These are phyloP conservation scores for Numida meleagris DNA, from an alignment of 2,113 vertebrate genomes.

Conservation along the genomic window DNA sequence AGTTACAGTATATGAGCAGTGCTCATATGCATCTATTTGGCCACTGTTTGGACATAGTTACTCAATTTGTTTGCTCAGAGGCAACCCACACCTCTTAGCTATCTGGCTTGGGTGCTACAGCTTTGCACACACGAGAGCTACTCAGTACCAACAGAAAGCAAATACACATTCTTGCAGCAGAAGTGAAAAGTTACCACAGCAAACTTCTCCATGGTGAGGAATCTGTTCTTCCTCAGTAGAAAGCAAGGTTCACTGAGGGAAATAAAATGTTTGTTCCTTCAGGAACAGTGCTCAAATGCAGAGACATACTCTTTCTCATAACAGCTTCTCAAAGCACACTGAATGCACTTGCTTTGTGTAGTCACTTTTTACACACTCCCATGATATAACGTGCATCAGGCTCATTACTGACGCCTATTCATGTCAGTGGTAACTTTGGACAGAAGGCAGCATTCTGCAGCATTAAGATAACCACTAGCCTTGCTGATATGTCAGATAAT, in stretches of 20 bases:
- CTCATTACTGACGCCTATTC: neutral
- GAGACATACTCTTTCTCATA: neutral
- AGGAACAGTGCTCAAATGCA: neutral
- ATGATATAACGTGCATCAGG: neutral
- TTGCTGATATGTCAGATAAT: neutral
- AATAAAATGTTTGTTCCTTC: neutral
- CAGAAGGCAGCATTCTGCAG: neutral
- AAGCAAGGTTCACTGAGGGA: neutral
- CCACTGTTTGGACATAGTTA: neutral
- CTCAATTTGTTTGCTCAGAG: neutral
- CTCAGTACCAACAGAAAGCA: neutral
- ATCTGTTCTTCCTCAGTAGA: neutral
- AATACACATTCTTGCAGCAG: neutral
- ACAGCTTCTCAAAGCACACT: neutral
- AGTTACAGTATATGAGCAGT: neutral
- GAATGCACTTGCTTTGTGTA: neutral
- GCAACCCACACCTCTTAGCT: neutral
- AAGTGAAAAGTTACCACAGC: neutral
- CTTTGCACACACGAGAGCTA: neutral
- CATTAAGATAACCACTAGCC: neutral
- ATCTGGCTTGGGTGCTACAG: neutral
- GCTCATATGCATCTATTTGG: neutral
- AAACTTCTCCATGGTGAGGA: neutral
- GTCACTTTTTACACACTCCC: neutral
- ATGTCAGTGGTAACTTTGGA: neutral